Percentiles rank a stretch among this genome's conserved stretches.
phyloP scores from a whole-genome alignment of 2,113 vertebrate species.

The Morone saxatilis region DNA sequence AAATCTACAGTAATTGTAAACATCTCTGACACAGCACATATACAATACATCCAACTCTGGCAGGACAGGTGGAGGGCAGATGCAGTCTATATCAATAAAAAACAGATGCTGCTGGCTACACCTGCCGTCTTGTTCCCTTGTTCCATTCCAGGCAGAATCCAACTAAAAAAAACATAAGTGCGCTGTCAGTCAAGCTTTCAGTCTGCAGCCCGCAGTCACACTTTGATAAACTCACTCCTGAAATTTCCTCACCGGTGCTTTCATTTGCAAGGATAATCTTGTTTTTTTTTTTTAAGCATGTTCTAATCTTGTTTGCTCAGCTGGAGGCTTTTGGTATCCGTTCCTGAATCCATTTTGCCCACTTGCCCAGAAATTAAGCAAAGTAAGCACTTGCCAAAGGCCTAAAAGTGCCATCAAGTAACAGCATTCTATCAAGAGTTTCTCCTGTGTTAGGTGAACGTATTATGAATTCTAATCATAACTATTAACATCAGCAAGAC shows the following conservation, averaged over 20 bases:
- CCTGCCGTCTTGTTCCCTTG: slow-evolving; percentile 46
- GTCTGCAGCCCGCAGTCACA: slow-evolving; percentile 70
- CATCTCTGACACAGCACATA: neutral
- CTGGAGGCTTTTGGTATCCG: slow-evolving; percentile 60
- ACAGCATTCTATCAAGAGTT: slow-evolving; percentile 28
- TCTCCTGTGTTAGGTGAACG: slow-evolving; percentile 21
- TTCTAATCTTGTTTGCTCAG: slow-evolving; percentile 70
- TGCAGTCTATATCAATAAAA: slow-evolving; percentile 76
- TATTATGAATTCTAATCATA: slow-evolving; percentile 35
- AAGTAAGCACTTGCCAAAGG: slow-evolving; percentile 49
- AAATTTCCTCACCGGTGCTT: slow-evolving; percentile 54
- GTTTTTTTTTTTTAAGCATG: slow-evolving; percentile 9
- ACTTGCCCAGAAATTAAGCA: slow-evolving; percentile 52
- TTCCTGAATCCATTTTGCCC: slow-evolving; percentile 53
- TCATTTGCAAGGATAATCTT: slow-evolving; percentile 60
- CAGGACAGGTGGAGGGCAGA: slow-evolving; percentile 52
- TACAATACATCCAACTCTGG: slow-evolving; percentile 42
- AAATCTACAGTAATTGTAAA: neutral
- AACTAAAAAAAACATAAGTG: slow-evolving; percentile 42
- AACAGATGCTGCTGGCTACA: slow-evolving; percentile 74
- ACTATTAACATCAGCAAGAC: slow-evolving; percentile 3
- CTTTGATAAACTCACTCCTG: slow-evolving; percentile 69
- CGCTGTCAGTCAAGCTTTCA: slow-evolving; percentile 75
- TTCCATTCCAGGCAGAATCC: slow-evolving; percentile 49
- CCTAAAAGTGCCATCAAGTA: slow-evolving; percentile 29